These are phyloP conservation scores for Leptinotarsa peninsularis DNA, from an alignment of 2,888 invertebrate genomes.

Conservation along the genomic window DNA sequence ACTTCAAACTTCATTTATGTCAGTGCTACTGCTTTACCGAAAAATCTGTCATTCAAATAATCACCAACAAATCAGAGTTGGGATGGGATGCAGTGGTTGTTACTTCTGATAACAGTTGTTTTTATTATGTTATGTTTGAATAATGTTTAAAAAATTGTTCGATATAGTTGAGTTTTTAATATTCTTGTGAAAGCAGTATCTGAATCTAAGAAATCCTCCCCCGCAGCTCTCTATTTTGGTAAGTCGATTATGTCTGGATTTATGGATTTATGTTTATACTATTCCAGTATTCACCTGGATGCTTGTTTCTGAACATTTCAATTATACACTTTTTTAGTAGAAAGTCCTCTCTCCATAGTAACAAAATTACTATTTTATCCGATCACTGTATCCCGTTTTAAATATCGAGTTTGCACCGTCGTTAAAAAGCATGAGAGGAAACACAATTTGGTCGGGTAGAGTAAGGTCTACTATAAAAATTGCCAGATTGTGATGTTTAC, in stretches of 20 bases:
- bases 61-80: background rate
- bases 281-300: background rate
- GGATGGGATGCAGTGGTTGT: conserved; percentile 3
- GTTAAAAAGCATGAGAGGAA: background rate
- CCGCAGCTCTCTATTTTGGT: conserved; percentile 1
- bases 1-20: no score
- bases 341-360: background rate
- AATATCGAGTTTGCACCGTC: background rate
- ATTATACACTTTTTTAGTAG: background rate
- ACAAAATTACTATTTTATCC: background rate
- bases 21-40: background rate
- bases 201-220: conserved; percentile 3
- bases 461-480: no score
- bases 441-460: no score
- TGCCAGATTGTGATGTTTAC: no score
- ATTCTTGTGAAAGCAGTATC: background rate
- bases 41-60: conserved; percentile 17
- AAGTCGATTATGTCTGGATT: background rate
- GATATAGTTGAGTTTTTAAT: background rate
- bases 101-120: background rate
- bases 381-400: background rate
- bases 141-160: conserved; percentile 6
- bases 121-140: conserved; percentile 16
- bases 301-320: background rate
- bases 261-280: conserved; percentile 11